Percentiles rank a stretch among this genome's conserved stretches.
Conservation (phyloP, 2,113 vertebrate genomes). For the Cyprinodon variegatus region DNA sequence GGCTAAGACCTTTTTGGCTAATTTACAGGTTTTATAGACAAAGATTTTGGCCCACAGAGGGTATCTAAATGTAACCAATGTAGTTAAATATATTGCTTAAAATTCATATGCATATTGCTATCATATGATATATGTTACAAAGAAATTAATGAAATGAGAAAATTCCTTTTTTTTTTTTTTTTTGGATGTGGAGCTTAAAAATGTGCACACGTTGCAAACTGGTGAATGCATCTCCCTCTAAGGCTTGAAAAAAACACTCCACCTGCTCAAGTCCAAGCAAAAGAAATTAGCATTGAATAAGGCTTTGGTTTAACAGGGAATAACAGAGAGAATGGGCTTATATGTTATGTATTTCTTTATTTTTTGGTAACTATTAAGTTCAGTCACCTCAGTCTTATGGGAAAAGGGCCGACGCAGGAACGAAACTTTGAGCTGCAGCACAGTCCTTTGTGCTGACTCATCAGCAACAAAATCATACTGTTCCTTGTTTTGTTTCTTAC, state of each 20-base stretch:
- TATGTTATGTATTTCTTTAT: not conserved
- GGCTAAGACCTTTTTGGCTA: not conserved
- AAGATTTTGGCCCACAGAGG: no score
- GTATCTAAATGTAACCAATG: not conserved
- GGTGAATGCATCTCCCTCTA: not conserved
- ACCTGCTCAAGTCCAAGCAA: not conserved
- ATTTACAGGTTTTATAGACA: not conserved
- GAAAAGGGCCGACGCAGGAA: no score
- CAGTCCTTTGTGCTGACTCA: not conserved
- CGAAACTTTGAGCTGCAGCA: not conserved
- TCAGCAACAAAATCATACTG: not conserved
- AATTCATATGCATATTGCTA: not conserved
- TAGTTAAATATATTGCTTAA: not conserved
- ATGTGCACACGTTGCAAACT: not conserved
- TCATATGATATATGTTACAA: not conserved
- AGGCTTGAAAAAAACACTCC: not conserved
- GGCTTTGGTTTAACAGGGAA: not conserved
- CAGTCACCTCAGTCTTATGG: not conserved
- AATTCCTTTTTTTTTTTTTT: not conserved
- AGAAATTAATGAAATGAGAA: constrained; percentile 12
- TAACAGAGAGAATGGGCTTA: not conserved
- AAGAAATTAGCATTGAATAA: not conserved
- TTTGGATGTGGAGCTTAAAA: not conserved
- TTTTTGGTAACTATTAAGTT: not conserved
- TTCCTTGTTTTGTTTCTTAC: not conserved